Evolutionary conservation across 2,888 invertebrate genomes (phyloP), one percentile per base, ranked within the genome.

Genomic region (Eurytoma californica): DNA sequence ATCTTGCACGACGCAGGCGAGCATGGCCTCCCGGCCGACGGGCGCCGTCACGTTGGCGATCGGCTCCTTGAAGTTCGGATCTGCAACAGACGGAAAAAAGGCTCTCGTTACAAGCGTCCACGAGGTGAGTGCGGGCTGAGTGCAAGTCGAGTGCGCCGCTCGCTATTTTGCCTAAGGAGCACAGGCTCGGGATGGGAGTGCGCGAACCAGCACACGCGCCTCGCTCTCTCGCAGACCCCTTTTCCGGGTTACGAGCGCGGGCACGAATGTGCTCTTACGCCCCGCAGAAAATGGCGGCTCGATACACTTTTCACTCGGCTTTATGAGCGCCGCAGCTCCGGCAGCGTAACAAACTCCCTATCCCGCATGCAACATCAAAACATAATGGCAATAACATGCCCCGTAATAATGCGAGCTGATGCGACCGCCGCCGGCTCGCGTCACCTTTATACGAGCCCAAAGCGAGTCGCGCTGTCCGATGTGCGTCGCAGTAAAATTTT

Each of bases 21-120:
- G 92, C 72, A 95, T 93, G 7, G 96, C 97, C 90, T 97, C 97
- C 80, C 97, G 92, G 63, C 97, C 96, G 75, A 97, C 94, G 16
- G 97, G 94, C 13, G 94, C 94, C 9, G 97, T 97, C 84, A 95
- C 94, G 91, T 97, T 97, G 84, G 93, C 91, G 86, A 97, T 96
- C 72, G 96, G 95, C 77, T 94, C 94, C 86, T 94, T 95, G 91
- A 97, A 97, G 85, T 95, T 94, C 12, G 96, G 96, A 91, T 94
- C 94, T 91, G 94, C 94, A 95, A 93, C 13, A 53, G 14, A 18
- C 4, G 49, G 65, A 14, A 70, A 18, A 67, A 53, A 67, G 24
- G 58, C n/a, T 39, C 24, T 30, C 51, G 14, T 63, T 63, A 47
- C 18, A 63, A 63, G 9, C 39, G 39, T 39, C 39, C 1, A 7